Conservation (phyloP, 2,888 invertebrate species). For the Pandemis cinnamomeana region DNA sequence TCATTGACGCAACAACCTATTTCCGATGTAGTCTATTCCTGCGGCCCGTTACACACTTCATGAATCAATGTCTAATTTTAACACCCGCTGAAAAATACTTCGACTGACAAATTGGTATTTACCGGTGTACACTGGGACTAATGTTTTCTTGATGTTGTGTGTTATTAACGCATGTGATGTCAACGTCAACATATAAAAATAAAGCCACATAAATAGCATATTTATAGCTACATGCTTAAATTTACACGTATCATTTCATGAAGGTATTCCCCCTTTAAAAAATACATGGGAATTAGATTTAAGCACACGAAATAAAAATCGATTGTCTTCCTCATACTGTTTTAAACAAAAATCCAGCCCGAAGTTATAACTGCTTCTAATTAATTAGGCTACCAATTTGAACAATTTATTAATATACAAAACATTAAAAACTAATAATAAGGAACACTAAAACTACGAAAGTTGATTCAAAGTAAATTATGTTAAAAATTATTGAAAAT, state of each 20-base stretch:
- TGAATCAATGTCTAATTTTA: slow-evolving; percentile 79
- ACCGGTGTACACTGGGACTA: slow-evolving; percentile 13
- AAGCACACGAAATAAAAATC: not conserved
- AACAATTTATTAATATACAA: too few relatives aligned
- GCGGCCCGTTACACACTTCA: slow-evolving; percentile 55
- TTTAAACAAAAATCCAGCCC: not conserved
- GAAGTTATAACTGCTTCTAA: not conserved
- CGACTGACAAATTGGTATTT: slow-evolving; percentile 63
- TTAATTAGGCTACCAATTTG: too few relatives aligned
- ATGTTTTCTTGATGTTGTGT: slow-evolving; percentile 26
- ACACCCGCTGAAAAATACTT: slow-evolving; percentile 62
- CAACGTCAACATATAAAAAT: not conserved
- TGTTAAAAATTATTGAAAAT: too few relatives aligned
- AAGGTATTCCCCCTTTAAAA: not conserved
- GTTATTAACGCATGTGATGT: slow-evolving; percentile 17
- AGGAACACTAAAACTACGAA: too few relatives aligned
- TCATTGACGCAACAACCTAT: slow-evolving; percentile 77
- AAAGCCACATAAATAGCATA: not conserved
- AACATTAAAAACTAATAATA: too few relatives aligned
- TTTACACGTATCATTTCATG: not conserved
- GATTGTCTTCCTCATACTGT: not conserved
- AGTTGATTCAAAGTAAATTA: too few relatives aligned
- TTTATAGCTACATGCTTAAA: not conserved
- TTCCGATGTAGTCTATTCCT: slow-evolving; percentile 63
- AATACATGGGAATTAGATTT: not conserved